Evolutionary conservation across 2,113 vertebrate genomes (phyloP), one percentile per base, ranked within the genome.

Genomic region (Scytalopus superciliaris): DNA sequence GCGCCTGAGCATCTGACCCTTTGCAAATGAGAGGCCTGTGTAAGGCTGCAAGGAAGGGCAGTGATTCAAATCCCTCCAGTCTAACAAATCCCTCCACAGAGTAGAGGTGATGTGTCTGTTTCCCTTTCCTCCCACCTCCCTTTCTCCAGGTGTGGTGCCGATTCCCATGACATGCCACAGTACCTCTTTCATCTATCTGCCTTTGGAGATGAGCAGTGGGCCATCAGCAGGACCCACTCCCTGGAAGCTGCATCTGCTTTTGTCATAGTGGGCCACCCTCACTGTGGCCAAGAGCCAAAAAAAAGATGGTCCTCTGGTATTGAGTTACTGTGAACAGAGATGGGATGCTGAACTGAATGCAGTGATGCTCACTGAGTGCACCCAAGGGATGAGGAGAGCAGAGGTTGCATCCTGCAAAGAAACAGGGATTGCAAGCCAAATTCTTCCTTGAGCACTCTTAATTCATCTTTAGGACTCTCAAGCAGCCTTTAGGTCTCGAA

Each of bases 291-390:
- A 64, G 42, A 96, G 81, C 84, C 74, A 92, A 83, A 39, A 92
- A 84, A 88, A 69, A 44, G n/a, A 62, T 83, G 85, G 80, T 76
- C 74, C n/a, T 8, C 72, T 49, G 80, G 52, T 85, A 69, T 62
- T 93, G 94, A 95, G 91, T 92, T 93, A 56, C 75, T 91, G 84
- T 11, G 62, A 88, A 85, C 84, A 90, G 64, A 66, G 82, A 49
- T 82, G 55, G 91, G 57, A 90, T 81, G 76, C 80, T 57, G 89
- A 88, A 90, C 11, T 78, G 93, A 92, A 53, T 53, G 75, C 74
- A 91, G 69, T 76, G 95, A 62, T 5, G 10, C 64, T 95, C 56
- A 27, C 49, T 40, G 75, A 67, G 83, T 68, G 52, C 55, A 95
- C 87, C 64, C 22, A 1, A 59, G 77, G 67, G 80, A 93, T 44